Evolutionary conservation across 1,140 invertebrate genomes (phyloP), one percentile per base, ranked within the genome.

Genomic region (Zaprionus kolodkinae): DNA sequence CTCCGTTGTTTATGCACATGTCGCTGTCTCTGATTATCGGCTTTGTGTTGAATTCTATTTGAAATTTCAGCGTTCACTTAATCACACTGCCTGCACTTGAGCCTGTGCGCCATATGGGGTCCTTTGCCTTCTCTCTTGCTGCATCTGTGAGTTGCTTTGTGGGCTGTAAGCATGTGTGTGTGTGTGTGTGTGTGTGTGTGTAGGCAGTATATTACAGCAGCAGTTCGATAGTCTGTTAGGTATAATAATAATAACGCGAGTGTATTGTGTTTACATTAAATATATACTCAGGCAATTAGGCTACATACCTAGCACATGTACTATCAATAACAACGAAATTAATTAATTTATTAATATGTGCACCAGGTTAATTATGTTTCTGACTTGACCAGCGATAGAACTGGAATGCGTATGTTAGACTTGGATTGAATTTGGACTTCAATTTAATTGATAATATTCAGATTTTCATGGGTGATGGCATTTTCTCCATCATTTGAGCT

Each of bases 11-110:
- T 78, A 77, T 84, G 76, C 81, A 80, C 68, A 84, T 80, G 81
- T 84, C 57, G 63, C 56, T 83, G 72, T 36, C 33, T 36, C 50
- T 61, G 33, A 60, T 50, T 43, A 40, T 60, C 17, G 35, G 55
- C 33, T 68, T 63, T 69, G 61, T 54, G 33, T 72, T 17, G 33
- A 27, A 61, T 63, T 72, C 48, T 68, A 69, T 83, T 84, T 84
- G 72, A 83, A 79, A 84, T 69, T 79, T 84, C 76, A 79, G 54
- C 72, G 72, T 83, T 67, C 72, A 83, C 81, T 83, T 83, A 79
- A 84, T 84, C 57, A 62, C 66, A 69, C 54, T 59, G 66, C 21
- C 66, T 52, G 56, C 72, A 80, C 81, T 84, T 84, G 77, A 77
- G 72, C 36, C 76, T 56, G 52, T 77, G 43, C 81, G 61, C 81